Evolutionary conservation across 2,113 vertebrate genomes (phyloP).

Genomic region (Peromyscus californicus): DNA sequence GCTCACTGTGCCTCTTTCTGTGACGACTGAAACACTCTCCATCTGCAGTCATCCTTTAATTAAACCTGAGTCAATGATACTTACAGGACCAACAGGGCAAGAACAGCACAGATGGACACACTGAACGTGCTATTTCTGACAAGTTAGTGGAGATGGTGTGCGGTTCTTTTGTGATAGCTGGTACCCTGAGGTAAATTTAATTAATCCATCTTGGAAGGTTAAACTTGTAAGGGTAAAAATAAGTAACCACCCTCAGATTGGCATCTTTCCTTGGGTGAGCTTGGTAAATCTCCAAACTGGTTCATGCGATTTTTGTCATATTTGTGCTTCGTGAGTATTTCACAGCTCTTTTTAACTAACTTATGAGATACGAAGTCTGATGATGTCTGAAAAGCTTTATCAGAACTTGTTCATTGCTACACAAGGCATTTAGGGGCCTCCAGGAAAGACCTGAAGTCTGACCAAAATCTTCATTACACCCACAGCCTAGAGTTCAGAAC

Average conservation of each 20-base stretch:
- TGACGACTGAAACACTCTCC: slow-evolving; percentile 7
- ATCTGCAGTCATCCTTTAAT: slow-evolving; percentile 43
- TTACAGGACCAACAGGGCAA: background rate
- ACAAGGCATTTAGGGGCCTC: background rate
- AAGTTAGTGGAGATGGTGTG: background rate
- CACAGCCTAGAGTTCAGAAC: background rate
- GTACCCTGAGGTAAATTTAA: slow-evolving; percentile 32
- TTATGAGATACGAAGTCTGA: background rate
- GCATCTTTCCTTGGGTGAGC: background rate
- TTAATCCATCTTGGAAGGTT: slow-evolving; percentile 48
- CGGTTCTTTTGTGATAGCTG: background rate
- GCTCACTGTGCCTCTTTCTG: background rate
- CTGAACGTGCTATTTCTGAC: background rate
- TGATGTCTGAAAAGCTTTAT: slow-evolving; percentile 34
- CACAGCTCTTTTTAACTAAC: slow-evolving; percentile 49
- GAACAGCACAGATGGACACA: background rate
- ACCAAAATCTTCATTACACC: background rate
- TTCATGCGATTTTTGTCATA: background rate
- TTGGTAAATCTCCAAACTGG: background rate
- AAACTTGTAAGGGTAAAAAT: slow-evolving; percentile 44
- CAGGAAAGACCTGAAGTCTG: background rate
- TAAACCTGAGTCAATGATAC: background rate
- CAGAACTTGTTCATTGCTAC: background rate
- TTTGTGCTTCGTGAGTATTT: slow-evolving; percentile 14
- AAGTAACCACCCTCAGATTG: slow-evolving; percentile 4